Evolutionary conservation across 2,888 invertebrate species (phyloP).

Genomic region (Agrilus biguttatus): DNA sequence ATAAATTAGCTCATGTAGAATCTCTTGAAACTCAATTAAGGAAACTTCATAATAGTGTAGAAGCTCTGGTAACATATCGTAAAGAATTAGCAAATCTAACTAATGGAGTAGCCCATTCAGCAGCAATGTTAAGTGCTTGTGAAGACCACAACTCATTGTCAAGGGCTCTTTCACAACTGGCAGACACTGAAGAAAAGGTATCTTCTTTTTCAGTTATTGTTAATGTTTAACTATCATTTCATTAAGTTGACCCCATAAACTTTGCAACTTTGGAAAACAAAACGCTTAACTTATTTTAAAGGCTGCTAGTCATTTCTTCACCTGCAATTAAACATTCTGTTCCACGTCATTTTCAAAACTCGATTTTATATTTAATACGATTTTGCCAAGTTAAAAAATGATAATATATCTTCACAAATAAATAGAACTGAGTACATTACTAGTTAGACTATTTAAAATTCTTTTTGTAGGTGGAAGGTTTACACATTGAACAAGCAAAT

Average conservation of each 20-base stretch:
- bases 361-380: too few species aligned
- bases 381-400: too few species aligned
- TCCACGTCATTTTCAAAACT: too few species aligned
- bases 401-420: too few species aligned
- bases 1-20: constrained; percentile 83
- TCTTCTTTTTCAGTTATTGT: not conserved
- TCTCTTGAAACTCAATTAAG: constrained; percentile 77
- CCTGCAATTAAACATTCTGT: too few species aligned
- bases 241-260: too few species aligned
- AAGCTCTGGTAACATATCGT: constrained; percentile 73
- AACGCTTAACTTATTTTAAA: too few species aligned
- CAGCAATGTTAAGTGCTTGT: constrained; percentile 79
- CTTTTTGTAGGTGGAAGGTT: constrained; percentile 54
- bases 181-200: constrained; percentile 73
- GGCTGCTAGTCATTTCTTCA: too few species aligned
- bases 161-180: constrained; percentile 75
- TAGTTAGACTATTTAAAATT: too few species aligned
- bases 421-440: too few species aligned
- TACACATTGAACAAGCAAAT: constrained; percentile 85
- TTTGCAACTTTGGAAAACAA: too few species aligned
- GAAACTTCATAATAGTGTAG: constrained; percentile 75
- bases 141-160: constrained; percentile 89
- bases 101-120: constrained; percentile 72
- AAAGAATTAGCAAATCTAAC: constrained; percentile 68
- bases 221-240: too few species aligned